A percentile compares a stretch with the other conserved stretches of the same genome.
These are phyloP conservation scores for Drosophila monieri DNA, from an alignment of 2,888 invertebrate species.

Conservation along the genomic window DNA sequence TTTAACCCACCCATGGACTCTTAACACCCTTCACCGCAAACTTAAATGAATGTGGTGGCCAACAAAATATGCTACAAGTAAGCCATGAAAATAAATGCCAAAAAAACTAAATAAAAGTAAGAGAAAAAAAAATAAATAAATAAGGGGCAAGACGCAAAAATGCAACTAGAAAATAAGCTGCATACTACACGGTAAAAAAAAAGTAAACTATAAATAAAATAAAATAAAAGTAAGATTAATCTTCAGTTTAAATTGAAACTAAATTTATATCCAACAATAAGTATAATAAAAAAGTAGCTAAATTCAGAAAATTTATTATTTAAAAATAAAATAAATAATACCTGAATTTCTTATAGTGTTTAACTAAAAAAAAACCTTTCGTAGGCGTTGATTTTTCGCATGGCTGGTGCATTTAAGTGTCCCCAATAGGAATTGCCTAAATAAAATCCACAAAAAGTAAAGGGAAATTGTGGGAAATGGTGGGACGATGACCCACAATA, in stretches of 20 bases:
- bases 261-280: neutral
- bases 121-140: neutral
- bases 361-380: neutral
- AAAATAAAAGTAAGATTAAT: too few relatives aligned
- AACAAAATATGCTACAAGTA: constrained; percentile 58
- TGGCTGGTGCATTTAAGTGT: constrained; percentile 62
- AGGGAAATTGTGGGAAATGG: constrained; percentile 17
- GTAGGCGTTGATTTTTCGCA: constrained; percentile 42
- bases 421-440: constrained; percentile 62
- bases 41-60: constrained; percentile 58
- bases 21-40: constrained; percentile 46
- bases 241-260: too few relatives aligned
- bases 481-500: constrained; percentile 39
- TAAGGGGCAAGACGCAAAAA: constrained; percentile 17
- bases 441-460: constrained; percentile 7
- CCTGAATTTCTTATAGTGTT: neutral
- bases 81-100: constrained; percentile 65
- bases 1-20: constrained; percentile 4
- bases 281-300: neutral
- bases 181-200: constrained; percentile 1
- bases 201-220: too few relatives aligned
- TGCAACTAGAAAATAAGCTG: constrained; percentile 43
- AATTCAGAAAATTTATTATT: neutral
- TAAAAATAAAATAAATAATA: neutral
- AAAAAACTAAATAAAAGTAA: constrained; percentile 39